A percentile compares a stretch with the other conserved stretches of the same genome.
Conservation (phyloP, 2,888 invertebrate genomes). For the Anoplius nigerrimus region DNA sequence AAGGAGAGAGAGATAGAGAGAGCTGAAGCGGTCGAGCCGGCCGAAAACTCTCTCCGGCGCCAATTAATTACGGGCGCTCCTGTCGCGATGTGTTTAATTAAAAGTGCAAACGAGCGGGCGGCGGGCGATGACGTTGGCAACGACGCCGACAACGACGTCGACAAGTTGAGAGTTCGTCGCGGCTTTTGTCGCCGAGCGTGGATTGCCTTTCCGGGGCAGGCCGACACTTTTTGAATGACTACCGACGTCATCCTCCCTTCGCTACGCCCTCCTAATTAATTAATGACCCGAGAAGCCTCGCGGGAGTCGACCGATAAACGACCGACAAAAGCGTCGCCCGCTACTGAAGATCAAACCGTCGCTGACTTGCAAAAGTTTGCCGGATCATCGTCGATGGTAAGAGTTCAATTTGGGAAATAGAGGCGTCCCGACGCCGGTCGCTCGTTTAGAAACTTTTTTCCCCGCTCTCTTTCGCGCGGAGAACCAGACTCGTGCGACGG, state of each 20-base stretch:
- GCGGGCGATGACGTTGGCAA: neutral
- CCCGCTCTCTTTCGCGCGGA: no score
- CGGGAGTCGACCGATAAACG: constrained; percentile 22
- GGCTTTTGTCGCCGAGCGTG: constrained; percentile 31
- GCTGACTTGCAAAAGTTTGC: no score
- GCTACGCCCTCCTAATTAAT: constrained; percentile 46
- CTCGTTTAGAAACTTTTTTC: no score
- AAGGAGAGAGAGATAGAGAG: no score
- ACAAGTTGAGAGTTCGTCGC: constrained; percentile 28
- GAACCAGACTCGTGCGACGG: no score
- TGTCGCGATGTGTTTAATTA: constrained; percentile 57
- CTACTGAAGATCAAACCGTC: no score
- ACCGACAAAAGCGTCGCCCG: constrained; percentile 31
- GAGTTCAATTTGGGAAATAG: no score
- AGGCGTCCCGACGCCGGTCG: no score
- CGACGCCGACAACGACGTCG: no score
- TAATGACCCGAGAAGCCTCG: constrained; percentile 58
- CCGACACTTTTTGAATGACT: constrained; percentile 38
- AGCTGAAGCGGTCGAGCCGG: no score
- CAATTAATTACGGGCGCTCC: constrained; percentile 55
- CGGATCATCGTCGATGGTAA: no score
- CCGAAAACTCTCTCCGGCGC: constrained; percentile 9
- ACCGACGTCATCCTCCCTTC: constrained; percentile 18
- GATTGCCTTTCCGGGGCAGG: constrained; percentile 32
- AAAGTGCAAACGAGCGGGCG: constrained; percentile 53